Percentiles rank a stretch among this genome's conserved stretches.
phyloP scores from a whole-genome alignment of 2,113 vertebrate species.

The Carlito syrichta region DNA sequence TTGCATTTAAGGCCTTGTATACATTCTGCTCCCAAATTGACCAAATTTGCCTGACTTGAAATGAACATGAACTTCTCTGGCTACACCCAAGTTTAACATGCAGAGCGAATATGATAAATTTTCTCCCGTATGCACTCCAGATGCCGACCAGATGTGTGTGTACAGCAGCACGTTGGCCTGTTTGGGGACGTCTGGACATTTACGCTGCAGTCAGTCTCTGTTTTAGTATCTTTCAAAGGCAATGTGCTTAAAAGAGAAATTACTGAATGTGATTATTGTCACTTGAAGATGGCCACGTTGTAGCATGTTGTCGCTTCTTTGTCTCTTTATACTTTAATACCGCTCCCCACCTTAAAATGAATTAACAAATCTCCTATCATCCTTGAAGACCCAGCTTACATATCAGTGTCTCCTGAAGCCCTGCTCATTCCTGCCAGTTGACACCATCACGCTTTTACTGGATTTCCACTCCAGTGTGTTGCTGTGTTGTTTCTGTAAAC shows the following conservation, averaged over 20 bases:
- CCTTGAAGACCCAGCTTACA: neutral
- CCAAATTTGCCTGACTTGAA: neutral
- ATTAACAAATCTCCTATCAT: neutral
- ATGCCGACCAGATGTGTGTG: slow-evolving; percentile 65
- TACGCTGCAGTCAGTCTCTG: neutral
- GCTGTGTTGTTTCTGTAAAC: neutral
- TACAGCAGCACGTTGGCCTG: neutral
- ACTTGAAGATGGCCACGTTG: neutral
- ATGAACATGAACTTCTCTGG: neutral
- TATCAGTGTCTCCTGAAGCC: neutral
- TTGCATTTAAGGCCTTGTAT: neutral
- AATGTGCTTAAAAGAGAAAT: slow-evolving; percentile 52
- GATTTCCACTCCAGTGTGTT: neutral
- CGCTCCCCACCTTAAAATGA: neutral
- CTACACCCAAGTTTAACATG: neutral
- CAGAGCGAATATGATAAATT: neutral
- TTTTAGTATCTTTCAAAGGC: slow-evolving; percentile 46
- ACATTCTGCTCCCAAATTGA: neutral
- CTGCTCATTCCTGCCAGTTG: neutral
- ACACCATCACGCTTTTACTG: neutral
- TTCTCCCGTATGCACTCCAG: slow-evolving; percentile 39
- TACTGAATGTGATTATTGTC: slow-evolving; percentile 7
- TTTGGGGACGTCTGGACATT: slow-evolving; percentile 13
- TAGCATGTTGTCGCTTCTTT: neutral
- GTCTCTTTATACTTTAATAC: neutral